These are phyloP conservation scores for Artibeus lituratus DNA, from an alignment of 2,797 vertebrate species.

Conservation along the genomic window DNA sequence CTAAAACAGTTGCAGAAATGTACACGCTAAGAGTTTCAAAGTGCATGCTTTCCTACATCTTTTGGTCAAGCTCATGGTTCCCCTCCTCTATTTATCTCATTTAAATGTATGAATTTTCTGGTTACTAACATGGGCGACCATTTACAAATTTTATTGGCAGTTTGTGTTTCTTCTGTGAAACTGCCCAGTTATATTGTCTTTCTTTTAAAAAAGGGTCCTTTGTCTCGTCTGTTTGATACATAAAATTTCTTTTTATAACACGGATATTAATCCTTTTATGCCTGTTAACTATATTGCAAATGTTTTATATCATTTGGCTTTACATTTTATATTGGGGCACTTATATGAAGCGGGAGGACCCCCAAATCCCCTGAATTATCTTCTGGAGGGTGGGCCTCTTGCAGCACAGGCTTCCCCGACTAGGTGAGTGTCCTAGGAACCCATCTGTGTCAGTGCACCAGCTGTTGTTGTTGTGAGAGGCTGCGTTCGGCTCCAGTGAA, in stretches of 20 bases:
- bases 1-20: background rate
- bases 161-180: background rate
- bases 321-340: background rate
- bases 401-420: background rate
- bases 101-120: background rate
- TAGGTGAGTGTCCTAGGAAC: background rate
- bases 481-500: background rate
- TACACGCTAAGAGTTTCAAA: background rate
- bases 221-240: background rate
- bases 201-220: background rate
- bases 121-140: background rate
- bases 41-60: background rate
- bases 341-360: background rate
- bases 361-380: background rate
- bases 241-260: background rate
- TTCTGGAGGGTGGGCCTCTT: background rate
- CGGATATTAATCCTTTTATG: background rate
- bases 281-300: background rate
- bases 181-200: background rate
- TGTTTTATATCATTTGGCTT: background rate
- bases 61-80: background rate
- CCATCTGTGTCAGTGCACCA: background rate
- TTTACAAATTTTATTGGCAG: background rate
- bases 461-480: background rate
- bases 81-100: background rate